Base-by-base conservation (phyloP, 2,888 invertebrate species). In the Platerodrilus igneus region DNA sequence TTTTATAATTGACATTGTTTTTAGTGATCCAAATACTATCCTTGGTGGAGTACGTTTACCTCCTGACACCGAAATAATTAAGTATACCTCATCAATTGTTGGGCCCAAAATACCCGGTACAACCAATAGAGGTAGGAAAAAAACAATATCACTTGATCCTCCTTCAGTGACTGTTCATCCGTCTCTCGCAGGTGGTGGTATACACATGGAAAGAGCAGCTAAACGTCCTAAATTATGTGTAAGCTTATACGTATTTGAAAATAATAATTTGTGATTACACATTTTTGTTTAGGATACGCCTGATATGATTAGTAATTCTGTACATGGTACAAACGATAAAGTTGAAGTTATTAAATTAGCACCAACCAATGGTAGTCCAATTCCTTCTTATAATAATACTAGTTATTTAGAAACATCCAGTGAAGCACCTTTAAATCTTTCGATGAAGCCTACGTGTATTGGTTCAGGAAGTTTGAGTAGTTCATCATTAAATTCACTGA, bases 61-160 rank as follows among this genome's bases (percentile, higher is more conserved):
- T 49, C 89, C 89, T 21, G 89, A 89, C 63, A 90, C 89, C 27
- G 89, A 90, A 72, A 89, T 89, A 50, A 89, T 90, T 63, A 89
- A 89, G 69, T 89, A 89, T 66, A 89, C 89, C 51, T 88, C 88
- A 51, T 87, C 87, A 42, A 79, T 89, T 59, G 84, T 86, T 52
- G 89, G 89, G 43, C 87, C 88, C 39, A 89, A 89, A 77, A 77
- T 86, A 50, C 84, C 86, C 8, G 87, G 89, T 45, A 83, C 84
- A 46, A 88, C 87, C 52, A 87, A 86, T 59, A 76, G 88, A 32
- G 89, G 89, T 40, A 76, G 89, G 41, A 89, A 89, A 75, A 89
- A 89, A 75, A 89, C 89, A 32, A 89, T 89, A 63, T 89, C 88
- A 1, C 68, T 89, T 56, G 88, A 89, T 70, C 86, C 87, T 48